Evolutionary conservation across 2,797 vertebrate genomes (phyloP).

Genomic region (Eulemur rubriventer): DNA sequence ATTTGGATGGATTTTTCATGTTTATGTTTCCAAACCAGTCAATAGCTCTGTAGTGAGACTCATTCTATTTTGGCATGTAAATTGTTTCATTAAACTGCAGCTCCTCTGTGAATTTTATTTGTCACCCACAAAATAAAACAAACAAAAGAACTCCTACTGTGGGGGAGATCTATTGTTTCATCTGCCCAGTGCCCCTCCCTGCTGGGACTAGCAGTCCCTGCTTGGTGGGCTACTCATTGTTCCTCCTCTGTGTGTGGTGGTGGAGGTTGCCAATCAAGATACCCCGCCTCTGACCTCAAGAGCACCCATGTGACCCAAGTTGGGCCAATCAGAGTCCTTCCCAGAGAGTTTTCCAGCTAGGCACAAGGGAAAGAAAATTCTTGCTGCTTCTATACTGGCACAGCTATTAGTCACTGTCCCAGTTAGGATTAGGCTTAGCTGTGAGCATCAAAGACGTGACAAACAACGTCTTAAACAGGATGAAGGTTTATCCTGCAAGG

Average conservation of each 20-base stretch:
- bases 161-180: background rate
- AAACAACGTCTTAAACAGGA: background rate
- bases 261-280: background rate
- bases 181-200: background rate
- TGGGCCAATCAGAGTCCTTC: background rate
- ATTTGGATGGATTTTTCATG: background rate
- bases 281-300: fast-evolving
- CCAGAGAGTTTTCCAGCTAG: background rate
- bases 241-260: background rate
- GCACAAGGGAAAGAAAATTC: background rate
- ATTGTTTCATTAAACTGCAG: constrained; percentile 30
- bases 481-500: background rate
- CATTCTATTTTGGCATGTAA: background rate
- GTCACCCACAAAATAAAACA: constrained; percentile 12
- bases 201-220: background rate
- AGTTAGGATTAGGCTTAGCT: background rate
- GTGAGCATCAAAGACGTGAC: background rate
- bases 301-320: background rate
- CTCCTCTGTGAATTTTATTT: constrained; percentile 8
- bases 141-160: background rate
- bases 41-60: background rate
- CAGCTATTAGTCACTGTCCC: background rate
- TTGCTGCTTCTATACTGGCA: background rate
- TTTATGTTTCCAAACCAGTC: background rate
- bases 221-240: background rate